Percentiles rank a stretch among this genome's conserved stretches.
Conservation (phyloP, 2,888 invertebrate genomes). For the Trichogramma dendrolimi region DNA sequence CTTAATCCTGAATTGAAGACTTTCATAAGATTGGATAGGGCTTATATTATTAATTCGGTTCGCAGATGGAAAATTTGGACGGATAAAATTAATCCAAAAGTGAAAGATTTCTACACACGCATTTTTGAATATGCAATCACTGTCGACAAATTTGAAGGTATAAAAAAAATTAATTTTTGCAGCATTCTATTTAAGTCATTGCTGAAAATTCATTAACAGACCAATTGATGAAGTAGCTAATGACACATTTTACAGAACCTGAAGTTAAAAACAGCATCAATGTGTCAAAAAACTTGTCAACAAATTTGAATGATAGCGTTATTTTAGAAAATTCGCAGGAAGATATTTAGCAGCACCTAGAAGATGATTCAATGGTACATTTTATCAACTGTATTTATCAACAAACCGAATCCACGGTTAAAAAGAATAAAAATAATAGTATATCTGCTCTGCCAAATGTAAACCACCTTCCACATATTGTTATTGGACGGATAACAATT, state of each 20-base stretch:
- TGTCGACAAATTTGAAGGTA: background rate
- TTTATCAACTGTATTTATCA: too few relatives aligned
- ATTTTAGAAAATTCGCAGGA: background rate
- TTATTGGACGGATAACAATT: too few relatives aligned
- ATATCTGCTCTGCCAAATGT: too few relatives aligned
- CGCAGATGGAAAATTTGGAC: too few relatives aligned
- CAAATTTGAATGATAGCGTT: background rate
- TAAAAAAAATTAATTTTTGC: background rate
- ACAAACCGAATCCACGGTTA: too few relatives aligned
- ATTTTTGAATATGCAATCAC: background rate
- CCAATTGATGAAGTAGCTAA: background rate
- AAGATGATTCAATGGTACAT: background rate
- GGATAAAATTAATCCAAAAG: background rate
- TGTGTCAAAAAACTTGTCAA: background rate
- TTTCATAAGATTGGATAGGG: background rate
- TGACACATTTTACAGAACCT: background rate
- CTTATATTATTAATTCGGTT: background rate
- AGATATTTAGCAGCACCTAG: background rate
- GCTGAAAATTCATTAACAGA: too few relatives aligned
- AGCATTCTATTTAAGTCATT: background rate
- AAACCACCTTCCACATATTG: too few relatives aligned
- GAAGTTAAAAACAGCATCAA: background rate
- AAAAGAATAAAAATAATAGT: too few relatives aligned
- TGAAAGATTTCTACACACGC: background rate
- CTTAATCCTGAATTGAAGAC: background rate